Evolutionary conservation across 2,797 vertebrate genomes (phyloP), one percentile per base, ranked within the genome.

Genomic region (Eulemur albifrons): DNA sequence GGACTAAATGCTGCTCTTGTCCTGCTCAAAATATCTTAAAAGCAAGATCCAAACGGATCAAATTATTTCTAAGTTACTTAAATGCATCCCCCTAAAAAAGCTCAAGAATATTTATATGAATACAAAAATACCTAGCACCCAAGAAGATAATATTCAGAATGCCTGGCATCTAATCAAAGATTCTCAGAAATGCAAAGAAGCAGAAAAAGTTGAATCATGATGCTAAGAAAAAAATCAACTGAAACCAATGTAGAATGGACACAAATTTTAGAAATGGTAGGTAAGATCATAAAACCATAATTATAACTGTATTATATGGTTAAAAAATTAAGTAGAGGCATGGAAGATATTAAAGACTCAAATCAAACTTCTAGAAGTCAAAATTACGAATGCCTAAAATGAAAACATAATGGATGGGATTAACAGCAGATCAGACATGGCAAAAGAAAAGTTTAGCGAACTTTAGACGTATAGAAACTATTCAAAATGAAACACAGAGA

Each of bases 11-110:
- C 35, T 91, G 25, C 18, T 80, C 45, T 79, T 92, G 35, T 45
- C 35, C 75, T 87, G 72, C 5, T n/a, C 52, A 79, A 84, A 94
- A 48, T 79, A 57, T 76, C 43, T 76, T 86, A 81, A 90, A 67
- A 73, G 40, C 57, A 91, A 96, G 54, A 80, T 70, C 5, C 5
- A 30, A 82, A 82, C 88, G 27, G 38, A 89, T 85, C n/a, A 80
- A 45, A 59, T n/a, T 80, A 13, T 91, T 86, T 94, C 69, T 75
- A 87, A 90, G 7, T 79, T 91, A 88, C 50, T 90, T 83, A 84
- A 88, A 50, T 59, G 9, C 11, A 77, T 88, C 25, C 27, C 83
- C 85, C 54, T 17, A 40, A 69, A 84, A 94, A 61, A 4, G 63
- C 7, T 90, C 20, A 73, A 69, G 50, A 90, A 86, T 84, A 85